Evolutionary conservation across 2,888 invertebrate genomes (phyloP).

Genomic region (Ochlodes sylvanus): DNA sequence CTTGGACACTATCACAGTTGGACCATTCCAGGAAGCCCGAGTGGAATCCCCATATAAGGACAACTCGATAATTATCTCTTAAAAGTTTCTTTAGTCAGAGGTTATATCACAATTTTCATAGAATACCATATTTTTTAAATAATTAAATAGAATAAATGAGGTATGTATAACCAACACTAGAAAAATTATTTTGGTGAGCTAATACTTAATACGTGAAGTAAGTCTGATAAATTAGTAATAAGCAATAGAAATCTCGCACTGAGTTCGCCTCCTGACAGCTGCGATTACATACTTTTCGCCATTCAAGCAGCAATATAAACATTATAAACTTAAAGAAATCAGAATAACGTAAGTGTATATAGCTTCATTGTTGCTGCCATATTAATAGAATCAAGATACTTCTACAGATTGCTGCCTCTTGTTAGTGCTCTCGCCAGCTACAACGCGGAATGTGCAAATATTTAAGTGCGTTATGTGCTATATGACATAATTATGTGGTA

Average conservation of each 20-base stretch:
- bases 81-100: conserved; percentile 25
- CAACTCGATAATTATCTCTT: background rate
- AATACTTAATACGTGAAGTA: conserved; percentile 70
- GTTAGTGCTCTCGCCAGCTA: background rate
- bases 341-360: background rate
- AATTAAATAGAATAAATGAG: conserved; percentile 45
- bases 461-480: conserved; percentile 10
- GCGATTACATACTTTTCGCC: conserved; percentile 1
- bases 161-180: conserved; percentile 58
- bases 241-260: conserved; percentile 31
- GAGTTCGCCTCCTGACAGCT: conserved; percentile 26
- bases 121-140: conserved; percentile 25
- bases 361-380: background rate
- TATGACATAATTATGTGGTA: too few relatives aligned
- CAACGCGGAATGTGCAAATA: conserved; percentile 28
- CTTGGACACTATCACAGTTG: conserved; percentile 9
- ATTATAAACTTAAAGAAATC: background rate
- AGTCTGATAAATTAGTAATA: conserved; percentile 62
- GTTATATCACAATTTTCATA: conserved; percentile 54
- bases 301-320: conserved; percentile 2
- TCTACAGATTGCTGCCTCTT: conserved; percentile 5
- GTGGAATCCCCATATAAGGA: background rate
- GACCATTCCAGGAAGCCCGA: conserved; percentile 2
- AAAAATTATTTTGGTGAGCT: conserved; percentile 78
- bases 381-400: background rate